Evolutionary conservation across 2,113 vertebrate species (phyloP).

Genomic region (Theropithecus gelada): DNA sequence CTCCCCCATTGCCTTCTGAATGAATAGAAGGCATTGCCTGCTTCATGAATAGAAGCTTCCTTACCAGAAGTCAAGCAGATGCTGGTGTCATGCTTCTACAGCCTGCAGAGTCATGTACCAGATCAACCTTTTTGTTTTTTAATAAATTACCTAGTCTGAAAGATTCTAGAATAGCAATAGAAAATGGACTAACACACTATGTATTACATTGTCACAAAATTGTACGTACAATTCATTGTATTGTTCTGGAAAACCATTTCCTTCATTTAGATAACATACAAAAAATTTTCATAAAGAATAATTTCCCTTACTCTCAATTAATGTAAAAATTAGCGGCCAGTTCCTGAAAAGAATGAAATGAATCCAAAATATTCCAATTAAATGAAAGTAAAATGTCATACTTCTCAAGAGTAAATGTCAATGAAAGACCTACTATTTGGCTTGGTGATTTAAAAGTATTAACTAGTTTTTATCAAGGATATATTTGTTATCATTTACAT

Average conservation of each 20-base stretch:
- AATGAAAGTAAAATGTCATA: background rate
- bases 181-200: no score
- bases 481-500: background rate
- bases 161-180: no score
- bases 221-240: background rate
- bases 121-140: no score
- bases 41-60: no score
- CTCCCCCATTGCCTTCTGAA: no score
- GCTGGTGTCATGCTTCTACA: no score
- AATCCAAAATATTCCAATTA: background rate
- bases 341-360: background rate
- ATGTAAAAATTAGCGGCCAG: background rate
- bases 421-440: background rate
- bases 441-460: background rate
- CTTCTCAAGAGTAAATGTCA: slow-evolving; percentile 22
- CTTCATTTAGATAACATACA: background rate
- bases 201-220: background rate
- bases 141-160: no score
- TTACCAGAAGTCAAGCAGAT: no score
- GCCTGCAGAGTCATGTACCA: no score
- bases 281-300: background rate
- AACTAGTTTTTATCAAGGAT: background rate
- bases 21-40: no score
- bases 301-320: background rate
- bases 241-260: background rate